phyloP scores from a whole-genome alignment of 1,140 invertebrate species.

The Diprion similis region DNA sequence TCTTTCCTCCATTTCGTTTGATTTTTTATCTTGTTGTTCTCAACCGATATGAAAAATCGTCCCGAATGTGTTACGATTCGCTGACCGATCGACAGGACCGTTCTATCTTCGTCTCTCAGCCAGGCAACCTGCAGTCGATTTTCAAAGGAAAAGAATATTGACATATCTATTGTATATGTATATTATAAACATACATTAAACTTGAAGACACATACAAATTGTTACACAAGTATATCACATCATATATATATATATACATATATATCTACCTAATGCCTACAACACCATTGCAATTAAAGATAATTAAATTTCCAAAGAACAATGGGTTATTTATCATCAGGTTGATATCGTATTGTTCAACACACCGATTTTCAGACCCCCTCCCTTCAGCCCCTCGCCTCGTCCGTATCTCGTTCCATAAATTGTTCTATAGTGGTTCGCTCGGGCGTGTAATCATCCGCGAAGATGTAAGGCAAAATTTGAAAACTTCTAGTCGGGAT shows the following conservation, averaged over 20 bases:
- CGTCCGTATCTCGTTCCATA: conserved; percentile 2
- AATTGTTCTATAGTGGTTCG: not conserved
- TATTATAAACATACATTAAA: no score
- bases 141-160: no score
- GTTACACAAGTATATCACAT: no score
- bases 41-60: conserved; percentile 61
- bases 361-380: not conserved
- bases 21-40: conserved; percentile 54
- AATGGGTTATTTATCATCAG: not conserved
- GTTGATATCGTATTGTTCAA: not conserved
- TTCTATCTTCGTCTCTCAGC: conserved; percentile 66
- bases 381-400: not conserved
- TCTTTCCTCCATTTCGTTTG: conserved; percentile 46
- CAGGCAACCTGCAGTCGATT: conserved; percentile 63
- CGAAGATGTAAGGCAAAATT: conserved; percentile 1
- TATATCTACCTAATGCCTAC: no score
- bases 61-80: conserved; percentile 65
- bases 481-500: not conserved
- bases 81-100: conserved; percentile 65
- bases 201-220: no score
- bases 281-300: not conserved
- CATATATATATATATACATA: no score
- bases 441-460: not conserved
- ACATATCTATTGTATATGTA: no score
- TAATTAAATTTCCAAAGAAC: not conserved